Base-by-base conservation (phyloP, 2,888 invertebrate species). In the Piscicola geometra region DNA sequence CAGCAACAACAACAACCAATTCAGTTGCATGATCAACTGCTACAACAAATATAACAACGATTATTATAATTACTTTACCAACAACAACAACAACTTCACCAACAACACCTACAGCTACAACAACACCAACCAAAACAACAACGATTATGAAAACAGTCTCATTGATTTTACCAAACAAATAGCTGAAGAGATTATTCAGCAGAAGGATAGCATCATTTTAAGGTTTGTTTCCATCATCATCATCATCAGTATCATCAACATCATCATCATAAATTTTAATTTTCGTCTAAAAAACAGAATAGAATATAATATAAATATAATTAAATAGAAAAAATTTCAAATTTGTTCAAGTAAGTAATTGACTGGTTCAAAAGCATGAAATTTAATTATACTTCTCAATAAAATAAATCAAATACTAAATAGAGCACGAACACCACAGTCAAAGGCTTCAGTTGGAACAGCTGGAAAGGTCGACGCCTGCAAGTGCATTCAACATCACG, bases 161-260 rank as follows among this genome's bases (percentile, higher is more conserved):
- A n/a, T 73, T 1, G 64, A 73, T 52, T 18, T 60, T 0, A 36
- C 64, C 30, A 60, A 73, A 52, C 52, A 64, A 25, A 73, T 73
- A 30, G 73, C 73, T 9, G 73, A 73, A 5, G 64, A 64, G 35
- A 73, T 73, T 33, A 73, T 73, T 21, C 52, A 64, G n/a, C 35
- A 73, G 41, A 73, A 73, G n/a, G 73, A 73, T 25, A 21, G 12
- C 35, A 56, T 73, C 60, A 73, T 73, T 60, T 18, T 35, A 28
- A 73, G 64, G 73, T 35, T 30, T n/a, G n/a, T 12, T n/a, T n/a
- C n/a, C n/a, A n/a, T n/a, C n/a, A n/a, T n/a, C n/a, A n/a, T n/a
- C n/a, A n/a, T n/a, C n/a, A n/a, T n/a, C n/a, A n/a, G n/a, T n/a
- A n/a, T n/a, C n/a, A n/a, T n/a, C n/a, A n/a, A n/a, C n/a, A n/a